phyloP scores from a whole-genome alignment of 2,888 invertebrate genomes.

The Zele albiditarsus region DNA sequence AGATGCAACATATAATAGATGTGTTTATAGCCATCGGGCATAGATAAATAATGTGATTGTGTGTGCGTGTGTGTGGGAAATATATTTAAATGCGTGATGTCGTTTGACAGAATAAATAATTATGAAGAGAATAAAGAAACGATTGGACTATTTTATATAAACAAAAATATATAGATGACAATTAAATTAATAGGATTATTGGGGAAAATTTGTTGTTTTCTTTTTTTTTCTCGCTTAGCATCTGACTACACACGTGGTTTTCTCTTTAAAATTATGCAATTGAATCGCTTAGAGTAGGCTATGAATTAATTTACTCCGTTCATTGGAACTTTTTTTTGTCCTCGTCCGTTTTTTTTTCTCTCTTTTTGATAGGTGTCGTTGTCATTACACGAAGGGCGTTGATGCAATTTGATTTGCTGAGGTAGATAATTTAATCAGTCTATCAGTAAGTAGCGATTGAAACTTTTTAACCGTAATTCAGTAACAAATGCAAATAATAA shows the following conservation, averaged over 20 bases:
- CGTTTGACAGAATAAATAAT: conserved; percentile 8
- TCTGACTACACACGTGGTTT: background rate
- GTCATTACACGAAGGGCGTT: conserved; percentile 59
- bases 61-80: background rate
- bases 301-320: conserved; percentile 3
- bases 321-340: background rate
- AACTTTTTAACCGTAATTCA: conserved; percentile 20
- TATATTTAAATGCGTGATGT: background rate
- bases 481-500: conserved; percentile 37
- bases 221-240: background rate
- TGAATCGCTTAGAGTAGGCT: background rate
- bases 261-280: background rate
- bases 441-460: conserved; percentile 57
- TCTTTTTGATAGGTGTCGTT: conserved; percentile 12
- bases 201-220: background rate
- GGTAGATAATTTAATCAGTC: conserved; percentile 71
- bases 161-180: conserved; percentile 7
- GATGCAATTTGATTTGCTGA: conserved; percentile 69
- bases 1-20: background rate
- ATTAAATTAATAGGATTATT: conserved; percentile 4
- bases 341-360: background rate
- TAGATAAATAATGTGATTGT: background rate
- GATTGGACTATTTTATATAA: background rate
- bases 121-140: background rate
- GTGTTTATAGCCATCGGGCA: background rate